Percentiles rank a stretch among this genome's conserved stretches.
phyloP scores from a whole-genome alignment of 2,113 vertebrate species.

The Etia nguti region DNA sequence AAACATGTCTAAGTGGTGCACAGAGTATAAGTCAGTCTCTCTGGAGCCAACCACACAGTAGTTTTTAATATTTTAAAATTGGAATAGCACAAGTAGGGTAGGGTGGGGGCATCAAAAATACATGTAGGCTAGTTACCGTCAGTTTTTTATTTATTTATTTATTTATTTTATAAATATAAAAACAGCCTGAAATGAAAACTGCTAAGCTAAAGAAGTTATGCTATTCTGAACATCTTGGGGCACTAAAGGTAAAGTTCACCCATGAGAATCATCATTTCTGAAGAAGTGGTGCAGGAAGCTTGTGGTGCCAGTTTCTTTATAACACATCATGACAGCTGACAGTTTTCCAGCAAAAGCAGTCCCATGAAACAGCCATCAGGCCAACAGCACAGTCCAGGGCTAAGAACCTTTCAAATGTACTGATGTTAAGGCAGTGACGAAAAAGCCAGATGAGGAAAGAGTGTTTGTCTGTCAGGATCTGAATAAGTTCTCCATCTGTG shows the following conservation, averaged over 20 bases:
- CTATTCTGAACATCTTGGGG: not conserved
- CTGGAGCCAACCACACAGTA: not conserved
- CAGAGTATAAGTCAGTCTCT: not conserved
- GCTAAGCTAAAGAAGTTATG: not conserved
- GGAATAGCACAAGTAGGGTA: not conserved
- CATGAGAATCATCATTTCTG: not conserved
- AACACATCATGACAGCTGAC: not conserved
- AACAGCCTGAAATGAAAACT: not conserved
- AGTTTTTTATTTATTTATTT: not conserved
- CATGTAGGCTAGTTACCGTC: not conserved
- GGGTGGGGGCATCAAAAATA: not conserved
- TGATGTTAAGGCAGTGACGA: not conserved
- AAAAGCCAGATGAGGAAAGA: not conserved
- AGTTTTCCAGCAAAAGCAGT: not conserved
- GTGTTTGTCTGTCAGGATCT: not conserved
- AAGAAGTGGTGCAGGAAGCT: not conserved
- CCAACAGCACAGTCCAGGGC: not conserved
- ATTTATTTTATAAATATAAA: rapidly evolving
- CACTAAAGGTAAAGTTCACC: not conserved
- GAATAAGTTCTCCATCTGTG: constrained; percentile 11
- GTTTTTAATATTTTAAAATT: not conserved
- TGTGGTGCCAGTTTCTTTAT: not conserved
- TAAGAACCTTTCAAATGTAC: not conserved
- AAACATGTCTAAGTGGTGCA: not conserved
- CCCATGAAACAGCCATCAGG: not conserved